Evolutionary conservation across 2,797 vertebrate genomes (phyloP), one percentile per base, ranked within the genome.

Genomic region (Pseudotriccus pelzelni): DNA sequence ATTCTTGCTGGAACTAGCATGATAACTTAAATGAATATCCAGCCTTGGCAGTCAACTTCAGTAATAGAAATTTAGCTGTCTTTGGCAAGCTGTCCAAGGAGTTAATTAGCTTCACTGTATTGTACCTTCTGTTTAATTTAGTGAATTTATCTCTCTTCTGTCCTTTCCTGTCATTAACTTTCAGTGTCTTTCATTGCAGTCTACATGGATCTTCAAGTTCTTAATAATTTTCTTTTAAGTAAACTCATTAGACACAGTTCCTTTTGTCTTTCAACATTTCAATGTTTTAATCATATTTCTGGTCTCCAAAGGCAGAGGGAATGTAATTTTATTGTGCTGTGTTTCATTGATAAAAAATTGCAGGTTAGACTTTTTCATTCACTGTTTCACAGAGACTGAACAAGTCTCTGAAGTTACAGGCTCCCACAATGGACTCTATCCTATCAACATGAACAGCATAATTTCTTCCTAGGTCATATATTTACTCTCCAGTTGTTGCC

Each of bases 81-180:
- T 94, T 92, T 85, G 82, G 64, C 82, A 94, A 92, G 60, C 76
- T 92, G 68, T 92, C 17, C 63, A 89, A 94, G 63, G 69, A 94
- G 41, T 85, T 89, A 92, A 96, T 89, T 91, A 93, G 30, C 68
- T 83, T 16, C 60, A 63, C 58, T 72, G 28, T 72, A 28, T 79
- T 92, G 56, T 74, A 90, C 70, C 55, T 92, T 94, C 77, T 90
- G 64, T 91, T 91, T 90, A 43, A 43, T 81, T 89, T 87, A 87
- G 73, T 87, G 63, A 84, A 76, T 93, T 90, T 77, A 23, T 84
- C 47, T 90, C 67, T 68, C 34, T 84, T 73, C 74, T 88, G 59
- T 34, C 63, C 52, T 84, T 88, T 87, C 56, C 82, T 88, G 11
- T 78, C 82, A 93, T 90, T 93, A 96, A 76, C 76, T 93, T 94